A percentile compares a stretch with the other conserved stretches of the same genome.
Evolutionary conservation across 2,113 vertebrate species (phyloP).

Genomic region (Ptilonorhynchus violaceus): DNA sequence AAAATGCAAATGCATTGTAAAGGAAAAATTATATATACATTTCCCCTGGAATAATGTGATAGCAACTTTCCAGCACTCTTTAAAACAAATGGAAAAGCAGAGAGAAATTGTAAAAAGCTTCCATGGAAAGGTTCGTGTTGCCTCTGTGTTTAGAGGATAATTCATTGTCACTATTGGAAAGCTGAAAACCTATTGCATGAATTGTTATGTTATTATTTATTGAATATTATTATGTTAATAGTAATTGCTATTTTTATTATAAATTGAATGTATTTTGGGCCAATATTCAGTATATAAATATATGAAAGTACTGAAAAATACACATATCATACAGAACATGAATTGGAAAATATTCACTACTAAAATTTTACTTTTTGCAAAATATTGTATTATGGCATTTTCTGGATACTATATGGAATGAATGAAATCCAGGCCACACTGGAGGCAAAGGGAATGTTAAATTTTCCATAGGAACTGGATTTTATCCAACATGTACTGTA

Average conservation of each 20-base stretch:
- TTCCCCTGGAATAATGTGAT: constrained; percentile 6
- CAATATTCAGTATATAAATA: neutral
- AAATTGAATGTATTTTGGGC: neutral
- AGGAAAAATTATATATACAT: neutral
- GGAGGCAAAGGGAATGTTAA: neutral
- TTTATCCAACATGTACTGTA: neutral
- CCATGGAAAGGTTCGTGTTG: neutral
- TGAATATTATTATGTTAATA: no score
- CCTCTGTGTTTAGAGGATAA: neutral
- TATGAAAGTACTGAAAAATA: neutral
- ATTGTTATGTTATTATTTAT: neutral
- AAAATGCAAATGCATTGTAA: neutral
- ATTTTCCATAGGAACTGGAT: neutral
- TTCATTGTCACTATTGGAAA: neutral
- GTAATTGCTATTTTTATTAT: no score
- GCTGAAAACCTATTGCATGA: neutral
- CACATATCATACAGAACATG: neutral
- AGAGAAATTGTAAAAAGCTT: neutral
- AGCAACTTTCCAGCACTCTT: constrained; percentile 3
- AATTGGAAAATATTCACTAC: neutral
- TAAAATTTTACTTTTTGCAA: neutral
- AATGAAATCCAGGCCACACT: neutral
- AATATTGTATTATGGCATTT: neutral
- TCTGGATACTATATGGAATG: neutral
- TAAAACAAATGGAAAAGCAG: constrained; percentile 34